Evolutionary conservation across 1,140 invertebrate genomes (phyloP).

Genomic region (Neuroterus valhalla): DNA sequence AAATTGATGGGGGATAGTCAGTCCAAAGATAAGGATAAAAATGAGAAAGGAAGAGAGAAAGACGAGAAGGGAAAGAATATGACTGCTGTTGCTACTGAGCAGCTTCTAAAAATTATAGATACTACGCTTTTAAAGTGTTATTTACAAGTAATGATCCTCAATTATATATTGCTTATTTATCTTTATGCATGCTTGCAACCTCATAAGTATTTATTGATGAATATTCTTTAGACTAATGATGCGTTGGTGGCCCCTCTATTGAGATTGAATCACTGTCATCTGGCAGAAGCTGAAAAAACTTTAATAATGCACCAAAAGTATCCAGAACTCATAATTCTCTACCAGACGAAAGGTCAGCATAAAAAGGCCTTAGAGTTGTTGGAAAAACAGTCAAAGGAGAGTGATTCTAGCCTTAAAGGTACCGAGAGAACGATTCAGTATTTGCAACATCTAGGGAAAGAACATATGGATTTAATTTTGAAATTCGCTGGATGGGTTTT

Average conservation of each 20-base stretch:
- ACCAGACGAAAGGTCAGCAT: conserved; percentile 94
- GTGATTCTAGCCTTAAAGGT: conserved; percentile 87
- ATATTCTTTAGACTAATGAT: conserved; percentile 89
- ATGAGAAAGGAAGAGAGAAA: conserved; percentile 66
- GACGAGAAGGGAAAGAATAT: conserved; percentile 70
- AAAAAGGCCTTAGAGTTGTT: conserved; percentile 93
- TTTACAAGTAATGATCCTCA: conserved; percentile 81
- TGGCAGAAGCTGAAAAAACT: conserved; percentile 94
- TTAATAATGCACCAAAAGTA: conserved; percentile 91
- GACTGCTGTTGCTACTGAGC: conserved; percentile 71
- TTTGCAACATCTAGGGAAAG: conserved; percentile 91
- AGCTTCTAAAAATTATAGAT: conserved; percentile 95
- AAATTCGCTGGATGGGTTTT: conserved; percentile 97
- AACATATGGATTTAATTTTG: conserved; percentile 93
- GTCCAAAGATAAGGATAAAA: conserved; percentile 66
- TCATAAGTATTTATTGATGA: conserved; percentile 34
- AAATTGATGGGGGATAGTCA: conserved; percentile 76
- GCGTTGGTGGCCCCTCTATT: conserved; percentile 92
- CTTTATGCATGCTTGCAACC: conserved; percentile 34
- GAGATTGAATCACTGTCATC: conserved; percentile 94
- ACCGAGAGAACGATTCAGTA: conserved; percentile 91
- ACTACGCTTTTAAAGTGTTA: conserved; percentile 98
- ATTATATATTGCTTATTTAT: conserved; percentile 38
- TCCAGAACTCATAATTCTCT: conserved; percentile 95
- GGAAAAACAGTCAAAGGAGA: conserved; percentile 85